Evolutionary conservation across 2,888 invertebrate species (phyloP).

Genomic region (Nysson spinosus): DNA sequence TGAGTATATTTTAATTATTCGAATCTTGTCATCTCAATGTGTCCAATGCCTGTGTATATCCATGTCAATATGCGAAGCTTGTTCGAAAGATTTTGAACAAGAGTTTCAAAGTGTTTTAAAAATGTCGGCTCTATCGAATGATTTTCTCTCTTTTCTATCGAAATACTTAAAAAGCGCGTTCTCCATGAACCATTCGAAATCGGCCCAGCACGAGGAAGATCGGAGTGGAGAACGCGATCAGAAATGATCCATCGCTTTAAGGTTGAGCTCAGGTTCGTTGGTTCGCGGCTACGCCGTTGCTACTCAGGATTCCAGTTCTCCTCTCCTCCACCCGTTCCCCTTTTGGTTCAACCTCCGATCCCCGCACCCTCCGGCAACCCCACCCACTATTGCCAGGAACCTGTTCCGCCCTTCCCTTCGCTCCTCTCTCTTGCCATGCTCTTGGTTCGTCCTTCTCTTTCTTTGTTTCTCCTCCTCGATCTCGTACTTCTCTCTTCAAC

Average conservation of each 20-base stretch:
- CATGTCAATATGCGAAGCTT: too few species aligned
- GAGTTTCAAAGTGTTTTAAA: background rate
- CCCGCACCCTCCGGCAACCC: slow-evolving; percentile 63
- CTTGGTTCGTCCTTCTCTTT: slow-evolving; percentile 44
- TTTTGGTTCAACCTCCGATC: slow-evolving; percentile 53
- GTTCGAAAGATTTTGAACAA: too few species aligned
- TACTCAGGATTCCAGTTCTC: slow-evolving; percentile 77
- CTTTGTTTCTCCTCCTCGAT: slow-evolving; percentile 36
- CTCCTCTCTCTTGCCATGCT: slow-evolving; percentile 57
- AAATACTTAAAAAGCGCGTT: slow-evolving; percentile 40
- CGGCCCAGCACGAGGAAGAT: slow-evolving; percentile 7
- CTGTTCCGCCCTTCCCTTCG: slow-evolving; percentile 71
- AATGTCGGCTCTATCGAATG: background rate
- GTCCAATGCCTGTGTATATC: too few species aligned
- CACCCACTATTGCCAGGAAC: slow-evolving; percentile 68
- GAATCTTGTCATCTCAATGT: too few species aligned
- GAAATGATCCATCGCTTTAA: slow-evolving; percentile 76
- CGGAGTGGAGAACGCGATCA: slow-evolving; percentile 33
- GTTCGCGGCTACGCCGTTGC: slow-evolving; percentile 76
- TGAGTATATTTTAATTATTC: too few species aligned
- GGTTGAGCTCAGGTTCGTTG: slow-evolving; percentile 74
- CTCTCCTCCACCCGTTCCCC: slow-evolving; percentile 53
- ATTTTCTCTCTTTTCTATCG: background rate
- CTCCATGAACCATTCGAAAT: slow-evolving; percentile 41
- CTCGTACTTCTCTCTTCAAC: slow-evolving; percentile 23